Percentiles rank a stretch among this genome's conserved stretches.
Evolutionary conservation across 1,140 invertebrate species (phyloP).

Genomic region (Scaptomyza hsui): DNA sequence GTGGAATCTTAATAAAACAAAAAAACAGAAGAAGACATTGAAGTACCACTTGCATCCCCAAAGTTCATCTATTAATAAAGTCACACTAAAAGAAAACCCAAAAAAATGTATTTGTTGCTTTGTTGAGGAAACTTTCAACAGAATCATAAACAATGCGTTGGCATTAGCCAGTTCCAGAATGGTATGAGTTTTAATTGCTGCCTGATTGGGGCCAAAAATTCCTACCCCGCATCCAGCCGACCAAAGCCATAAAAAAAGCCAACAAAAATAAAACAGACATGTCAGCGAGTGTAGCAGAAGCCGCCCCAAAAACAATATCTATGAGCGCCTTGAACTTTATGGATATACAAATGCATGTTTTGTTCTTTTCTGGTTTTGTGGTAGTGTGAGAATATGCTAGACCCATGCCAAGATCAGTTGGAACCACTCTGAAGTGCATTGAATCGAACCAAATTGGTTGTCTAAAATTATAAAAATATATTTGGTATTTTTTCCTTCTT

Average conservation of each 20-base stretch:
- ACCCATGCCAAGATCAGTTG: conserved; percentile 52
- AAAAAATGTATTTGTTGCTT: conserved; percentile 41
- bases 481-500: conserved; percentile 34
- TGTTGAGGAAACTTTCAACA: conserved; percentile 61
- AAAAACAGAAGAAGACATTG: not conserved
- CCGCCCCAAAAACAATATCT: conserved; percentile 10
- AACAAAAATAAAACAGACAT: conserved; percentile 74
- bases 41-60: conserved; percentile 30
- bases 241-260: conserved; percentile 62
- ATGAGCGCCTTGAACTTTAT: conserved; percentile 76
- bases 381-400: conserved; percentile 11
- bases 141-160: conserved; percentile 73
- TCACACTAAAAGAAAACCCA: conserved; percentile 40
- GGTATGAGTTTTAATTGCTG: conserved; percentile 37
- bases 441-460: conserved; percentile 54
- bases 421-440: conserved; percentile 9
- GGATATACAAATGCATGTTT: conserved; percentile 13
- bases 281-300: conserved; percentile 14
- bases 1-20: not conserved
- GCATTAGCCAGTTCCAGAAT: conserved; percentile 16
- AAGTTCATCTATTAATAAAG: conserved; percentile 69
- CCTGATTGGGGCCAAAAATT: conserved; percentile 54
- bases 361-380: not conserved
- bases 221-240: conserved; percentile 1
- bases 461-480: conserved; percentile 70